A percentile compares a stretch with the other conserved stretches of the same genome.
Conservation (phyloP, 2,888 invertebrate genomes). For the Diarsia brunnea region DNA sequence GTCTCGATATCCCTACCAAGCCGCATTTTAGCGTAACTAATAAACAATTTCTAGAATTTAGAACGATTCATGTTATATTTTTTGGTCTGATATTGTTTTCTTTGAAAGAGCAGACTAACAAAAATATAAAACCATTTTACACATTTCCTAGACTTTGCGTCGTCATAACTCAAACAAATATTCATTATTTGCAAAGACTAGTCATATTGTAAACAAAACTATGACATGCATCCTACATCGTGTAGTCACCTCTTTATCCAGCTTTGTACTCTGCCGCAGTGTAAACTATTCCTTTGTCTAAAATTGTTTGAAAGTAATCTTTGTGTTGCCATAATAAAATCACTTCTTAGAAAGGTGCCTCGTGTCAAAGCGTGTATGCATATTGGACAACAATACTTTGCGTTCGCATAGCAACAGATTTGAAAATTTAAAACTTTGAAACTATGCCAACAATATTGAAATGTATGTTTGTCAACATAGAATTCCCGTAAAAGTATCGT, state of each 20-base stretch:
- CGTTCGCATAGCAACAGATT: slow-evolving; percentile 9
- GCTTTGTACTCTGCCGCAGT: not conserved
- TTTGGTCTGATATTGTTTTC: not conserved
- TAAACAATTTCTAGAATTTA: not conserved
- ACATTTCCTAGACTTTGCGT: not conserved
- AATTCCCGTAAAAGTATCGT: not conserved
- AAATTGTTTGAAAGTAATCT: slow-evolving; percentile 25
- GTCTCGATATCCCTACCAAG: too few relatives aligned
- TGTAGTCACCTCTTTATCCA: not conserved
- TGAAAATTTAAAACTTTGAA: slow-evolving; percentile 2
- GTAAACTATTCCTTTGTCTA: slow-evolving; percentile 26
- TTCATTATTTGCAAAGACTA: slow-evolving; percentile 4
- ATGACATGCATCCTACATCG: not conserved
- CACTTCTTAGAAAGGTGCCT: not conserved
- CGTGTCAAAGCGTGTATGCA: not conserved
- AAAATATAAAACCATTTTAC: not conserved
- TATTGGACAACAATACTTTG: not conserved
- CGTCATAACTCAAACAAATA: slow-evolving; percentile 26
- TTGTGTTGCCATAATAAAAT: slow-evolving; percentile 14
- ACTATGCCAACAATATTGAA: slow-evolving; percentile 24
- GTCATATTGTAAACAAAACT: slow-evolving; percentile 3
- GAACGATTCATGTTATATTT: not conserved
- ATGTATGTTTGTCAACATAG: slow-evolving; percentile 37
- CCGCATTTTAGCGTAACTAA: too few relatives aligned
- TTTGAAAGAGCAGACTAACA: not conserved